These are phyloP conservation scores for Neodiprion virginianus DNA, from an alignment of 1,140 invertebrate genomes.

Conservation along the genomic window DNA sequence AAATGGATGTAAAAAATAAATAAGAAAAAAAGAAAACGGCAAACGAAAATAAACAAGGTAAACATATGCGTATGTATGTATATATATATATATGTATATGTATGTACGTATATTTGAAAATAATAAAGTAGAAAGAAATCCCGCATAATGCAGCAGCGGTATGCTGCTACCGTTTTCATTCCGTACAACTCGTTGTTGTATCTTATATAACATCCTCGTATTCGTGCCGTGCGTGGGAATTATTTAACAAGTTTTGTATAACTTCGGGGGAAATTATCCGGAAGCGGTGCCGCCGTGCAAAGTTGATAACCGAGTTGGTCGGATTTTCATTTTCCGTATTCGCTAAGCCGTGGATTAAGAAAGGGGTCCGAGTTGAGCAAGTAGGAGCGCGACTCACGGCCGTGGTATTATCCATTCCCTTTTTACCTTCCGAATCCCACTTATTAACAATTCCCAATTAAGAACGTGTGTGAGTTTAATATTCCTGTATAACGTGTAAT, in stretches of 20 bases:
- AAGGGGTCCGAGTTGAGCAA: not conserved
- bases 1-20: not conserved
- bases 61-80: not conserved
- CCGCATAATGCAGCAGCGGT: not conserved
- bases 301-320: no score
- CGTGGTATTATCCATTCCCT: not conserved
- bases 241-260: no score
- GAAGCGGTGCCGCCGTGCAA: no score
- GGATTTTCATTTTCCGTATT: no score
- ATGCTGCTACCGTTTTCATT: not conserved
- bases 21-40: not conserved
- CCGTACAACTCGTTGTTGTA: not conserved
- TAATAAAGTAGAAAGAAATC: not conserved
- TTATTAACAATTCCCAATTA: constrained; percentile 6
- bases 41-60: constrained; percentile 9
- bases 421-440: constrained; percentile 5
- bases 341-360: not conserved
- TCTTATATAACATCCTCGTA: no score
- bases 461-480: not conserved
- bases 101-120: not conserved
- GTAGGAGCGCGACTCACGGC: not conserved
- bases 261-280: no score
- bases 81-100: no score
- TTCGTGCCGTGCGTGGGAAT: no score
- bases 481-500: not conserved